These are phyloP conservation scores for Pachycephus smyrnensis DNA, from an alignment of 2,888 invertebrate species.

Conservation along the genomic window DNA sequence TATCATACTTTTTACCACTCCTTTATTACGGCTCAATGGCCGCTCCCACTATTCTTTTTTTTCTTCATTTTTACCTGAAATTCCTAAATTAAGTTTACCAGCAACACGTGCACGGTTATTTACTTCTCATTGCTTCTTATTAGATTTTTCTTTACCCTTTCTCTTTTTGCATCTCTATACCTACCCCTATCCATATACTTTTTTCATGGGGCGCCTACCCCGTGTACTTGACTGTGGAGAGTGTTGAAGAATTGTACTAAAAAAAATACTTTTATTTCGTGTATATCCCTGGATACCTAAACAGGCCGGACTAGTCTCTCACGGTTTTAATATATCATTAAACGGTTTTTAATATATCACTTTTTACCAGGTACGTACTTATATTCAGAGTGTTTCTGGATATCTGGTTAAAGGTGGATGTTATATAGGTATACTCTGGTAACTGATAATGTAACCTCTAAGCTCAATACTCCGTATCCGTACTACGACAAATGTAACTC, in stretches of 20 bases:
- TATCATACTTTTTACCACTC: neutral
- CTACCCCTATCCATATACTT: constrained; percentile 14
- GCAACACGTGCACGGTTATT: neutral
- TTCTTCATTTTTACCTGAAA: neutral
- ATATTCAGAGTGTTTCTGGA: constrained; percentile 6
- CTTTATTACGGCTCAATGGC: neutral
- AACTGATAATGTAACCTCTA: neutral
- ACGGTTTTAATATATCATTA: constrained; percentile 44
- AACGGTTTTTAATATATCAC: constrained; percentile 44
- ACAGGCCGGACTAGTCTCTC: constrained; percentile 24
- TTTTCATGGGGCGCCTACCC: constrained; percentile 29
- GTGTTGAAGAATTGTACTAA: constrained; percentile 27
- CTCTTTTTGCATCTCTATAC: too few species aligned
- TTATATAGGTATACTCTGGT: neutral
- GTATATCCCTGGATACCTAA: constrained; percentile 41
- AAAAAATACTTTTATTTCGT: constrained; percentile 43
- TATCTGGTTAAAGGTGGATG: neutral
- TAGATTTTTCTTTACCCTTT: constrained; percentile 3
- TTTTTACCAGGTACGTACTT: constrained; percentile 37
- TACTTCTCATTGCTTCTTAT: too few species aligned
- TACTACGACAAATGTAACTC: neutral
- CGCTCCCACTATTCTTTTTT: neutral
- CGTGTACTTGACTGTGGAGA: neutral
- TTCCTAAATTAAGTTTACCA: neutral
- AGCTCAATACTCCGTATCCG: neutral